Evolutionary conservation across 2,888 invertebrate genomes (phyloP).

Genomic region (Drosophila nr. perissopoda): DNA sequence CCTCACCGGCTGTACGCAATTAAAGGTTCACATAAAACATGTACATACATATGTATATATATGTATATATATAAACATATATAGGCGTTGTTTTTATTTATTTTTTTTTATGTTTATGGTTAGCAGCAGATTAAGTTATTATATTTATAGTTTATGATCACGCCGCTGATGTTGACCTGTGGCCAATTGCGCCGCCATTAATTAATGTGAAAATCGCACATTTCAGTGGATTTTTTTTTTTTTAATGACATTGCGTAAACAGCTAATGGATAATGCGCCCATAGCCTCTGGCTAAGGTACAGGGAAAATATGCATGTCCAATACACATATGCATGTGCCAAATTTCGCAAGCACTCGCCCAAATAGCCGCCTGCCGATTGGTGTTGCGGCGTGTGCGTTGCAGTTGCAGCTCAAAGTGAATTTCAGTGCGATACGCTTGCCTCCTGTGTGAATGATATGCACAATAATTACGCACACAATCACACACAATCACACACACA

Average conservation of each 20-base stretch:
- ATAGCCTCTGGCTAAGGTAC: not conserved
- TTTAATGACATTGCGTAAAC: constrained; percentile 22
- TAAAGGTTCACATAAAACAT: constrained; percentile 7
- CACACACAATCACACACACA: constrained; percentile 14
- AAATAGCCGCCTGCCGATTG: constrained; percentile 2
- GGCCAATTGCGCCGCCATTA: constrained; percentile 6
- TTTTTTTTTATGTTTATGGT: constrained; percentile 43
- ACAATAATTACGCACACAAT: constrained; percentile 20
- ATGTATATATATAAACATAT: not conserved
- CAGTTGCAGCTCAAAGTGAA: constrained; percentile 50
- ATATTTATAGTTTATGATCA: constrained; percentile 51
- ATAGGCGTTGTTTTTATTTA: constrained; percentile 2
- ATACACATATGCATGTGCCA: constrained; percentile 10
- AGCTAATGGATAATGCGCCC: constrained; percentile 22
- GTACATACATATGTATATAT: not conserved
- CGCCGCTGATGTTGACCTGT: constrained; percentile 19
- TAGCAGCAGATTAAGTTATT: constrained; percentile 55
- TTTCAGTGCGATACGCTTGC: constrained; percentile 42
- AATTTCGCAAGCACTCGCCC: constrained; percentile 1
- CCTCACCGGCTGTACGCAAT: constrained; percentile 1
- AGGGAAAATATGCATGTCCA: not conserved
- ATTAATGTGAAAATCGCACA: constrained; percentile 41
- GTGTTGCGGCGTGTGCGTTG: constrained; percentile 11
- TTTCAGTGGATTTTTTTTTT: constrained; percentile 20
- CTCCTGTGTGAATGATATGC: constrained; percentile 35